Evolutionary conservation across 1,140 invertebrate genomes (phyloP).

Genomic region (Trichogramma pretiosum): DNA sequence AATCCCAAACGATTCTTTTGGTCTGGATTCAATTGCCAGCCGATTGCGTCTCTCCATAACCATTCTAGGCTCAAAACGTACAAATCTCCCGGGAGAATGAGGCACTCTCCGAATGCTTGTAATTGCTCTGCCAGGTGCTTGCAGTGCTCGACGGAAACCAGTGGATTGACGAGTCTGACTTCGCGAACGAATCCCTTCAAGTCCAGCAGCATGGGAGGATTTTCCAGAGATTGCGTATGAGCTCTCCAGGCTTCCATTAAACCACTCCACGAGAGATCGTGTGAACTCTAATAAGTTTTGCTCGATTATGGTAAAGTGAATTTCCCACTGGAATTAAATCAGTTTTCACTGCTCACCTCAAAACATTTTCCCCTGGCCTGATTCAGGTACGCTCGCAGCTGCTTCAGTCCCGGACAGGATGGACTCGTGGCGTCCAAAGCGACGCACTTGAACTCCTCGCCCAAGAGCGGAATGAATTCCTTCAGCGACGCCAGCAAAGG

Average conservation of each 20-base stretch:
- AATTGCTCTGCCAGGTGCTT: constrained; percentile 38
- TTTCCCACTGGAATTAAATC: too few species aligned
- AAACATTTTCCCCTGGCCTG: constrained; percentile 38
- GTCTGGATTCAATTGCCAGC: constrained; percentile 61
- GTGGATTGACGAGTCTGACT: constrained; percentile 40
- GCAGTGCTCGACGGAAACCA: constrained; percentile 39
- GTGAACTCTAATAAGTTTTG: constrained; percentile 7
- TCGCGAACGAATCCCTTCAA: constrained; percentile 35
- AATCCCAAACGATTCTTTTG: constrained; percentile 51
- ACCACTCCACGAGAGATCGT: constrained; percentile 33
- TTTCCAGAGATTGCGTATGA: constrained; percentile 36
- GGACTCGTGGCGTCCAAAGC: constrained; percentile 43
- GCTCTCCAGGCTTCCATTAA: constrained; percentile 39
- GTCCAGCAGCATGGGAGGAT: constrained; percentile 37
- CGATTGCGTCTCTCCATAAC: constrained; percentile 64
- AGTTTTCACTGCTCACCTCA: constrained; percentile 40
- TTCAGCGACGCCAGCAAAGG: constrained; percentile 38
- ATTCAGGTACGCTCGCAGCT: constrained; percentile 39
- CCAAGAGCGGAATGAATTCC: constrained; percentile 39
- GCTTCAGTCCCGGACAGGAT: constrained; percentile 43
- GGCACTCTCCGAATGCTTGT: constrained; percentile 38
- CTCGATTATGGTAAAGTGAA: too few species aligned
- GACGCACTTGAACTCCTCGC: constrained; percentile 38
- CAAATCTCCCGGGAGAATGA: constrained; percentile 52
- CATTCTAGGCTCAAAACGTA: constrained; percentile 66